Evolutionary conservation across 2,113 vertebrate species (phyloP), one percentile per base, ranked within the genome.

Genomic region (Pelecanoides urinatrix): DNA sequence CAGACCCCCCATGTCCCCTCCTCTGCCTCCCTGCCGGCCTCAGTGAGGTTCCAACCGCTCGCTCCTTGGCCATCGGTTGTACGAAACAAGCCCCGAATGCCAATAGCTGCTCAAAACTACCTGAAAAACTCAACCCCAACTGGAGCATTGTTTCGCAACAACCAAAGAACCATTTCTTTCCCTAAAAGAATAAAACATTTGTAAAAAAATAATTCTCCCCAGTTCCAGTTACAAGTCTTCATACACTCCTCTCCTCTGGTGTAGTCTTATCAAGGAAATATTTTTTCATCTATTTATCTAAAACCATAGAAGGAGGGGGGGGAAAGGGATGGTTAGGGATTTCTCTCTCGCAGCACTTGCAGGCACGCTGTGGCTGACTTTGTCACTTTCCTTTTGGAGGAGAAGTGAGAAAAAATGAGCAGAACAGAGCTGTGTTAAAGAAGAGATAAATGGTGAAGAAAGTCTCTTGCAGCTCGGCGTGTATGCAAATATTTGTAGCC

Each of bases 401-500:
- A 86, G 47, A 93, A 83, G 55, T 63, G 87, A 86, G 73, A 67
- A 74, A 85, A 86, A 79, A 40, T 42, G 32, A 92, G 40, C 36
- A 79, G 82, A 96, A 53, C 22, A 79, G 74, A 85, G 34, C 26
- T 1, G 4, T 67, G 58, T 77, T 71, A 71, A 91, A 29, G 40
- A 42, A 87, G 65, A 93, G 38, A 70, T 3, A 65, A 84, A 77
- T 0, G 17, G 40, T 42, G 65, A 68, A 68, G 47, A 65, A 89
- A 92, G 58, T 32, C 47, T 88, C 74, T 90, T 74, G 38, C 65
- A 86, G 72, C 61, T 95, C 13, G 0, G 7, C 2, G 2, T 40
- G 47, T 55, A 26, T 74, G 67, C 73, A 96, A 90, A 94, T 87
- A 91, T 92, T 84, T 92, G 63, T 92, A 93, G 30, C 8, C 59